Evolutionary conservation across 2,888 invertebrate species (phyloP), one percentile per base, ranked within the genome.

Genomic region (Antitype chi): DNA sequence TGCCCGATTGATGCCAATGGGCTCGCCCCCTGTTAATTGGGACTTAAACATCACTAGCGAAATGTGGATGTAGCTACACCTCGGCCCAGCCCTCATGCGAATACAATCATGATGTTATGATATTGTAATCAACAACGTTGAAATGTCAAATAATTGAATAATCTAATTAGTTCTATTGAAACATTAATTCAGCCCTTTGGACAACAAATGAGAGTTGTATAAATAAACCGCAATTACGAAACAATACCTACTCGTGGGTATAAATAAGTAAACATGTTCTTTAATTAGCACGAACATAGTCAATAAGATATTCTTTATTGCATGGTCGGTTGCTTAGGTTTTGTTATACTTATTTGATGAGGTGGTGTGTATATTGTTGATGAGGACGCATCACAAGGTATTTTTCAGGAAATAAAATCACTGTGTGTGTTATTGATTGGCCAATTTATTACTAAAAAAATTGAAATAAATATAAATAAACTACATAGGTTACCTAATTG

Each of bases 271-370:
- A 23, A 59, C 59, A 66, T 64, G 32, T 47, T 20, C 8, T 62
- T 25, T 76, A 76, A 82, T 76, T 43, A 55, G 64, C 69, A 70
- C 13, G 47, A 67, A n/a, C 13, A 69, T 59, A 67, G 38, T 38
- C 0, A 49, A 49, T 20, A 8, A n/a, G 13, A 20, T 67, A 62
- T 38, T 43, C 1, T 49, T 38, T 15, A 25, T 62, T 38, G 11
- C 28, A 62, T 43, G 38, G 20, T 20, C 7, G 17, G 32, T 49
- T 8, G 32, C 20, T 28, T 9, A 9, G 11, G 47, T 52, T 32
- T 11, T 47, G 11, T 7, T n/a, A 7, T 25, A n/a, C n/a, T n/a
- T n/a, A n/a, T n/a, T n/a, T n/a, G 20, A 25, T 47, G 4, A 25
- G 0, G 13, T 25, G 17, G 3, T 20, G 8, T 38, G 6, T 20